Conservation (phyloP, 2,113 vertebrate species). For the Pungitius pungitius region DNA sequence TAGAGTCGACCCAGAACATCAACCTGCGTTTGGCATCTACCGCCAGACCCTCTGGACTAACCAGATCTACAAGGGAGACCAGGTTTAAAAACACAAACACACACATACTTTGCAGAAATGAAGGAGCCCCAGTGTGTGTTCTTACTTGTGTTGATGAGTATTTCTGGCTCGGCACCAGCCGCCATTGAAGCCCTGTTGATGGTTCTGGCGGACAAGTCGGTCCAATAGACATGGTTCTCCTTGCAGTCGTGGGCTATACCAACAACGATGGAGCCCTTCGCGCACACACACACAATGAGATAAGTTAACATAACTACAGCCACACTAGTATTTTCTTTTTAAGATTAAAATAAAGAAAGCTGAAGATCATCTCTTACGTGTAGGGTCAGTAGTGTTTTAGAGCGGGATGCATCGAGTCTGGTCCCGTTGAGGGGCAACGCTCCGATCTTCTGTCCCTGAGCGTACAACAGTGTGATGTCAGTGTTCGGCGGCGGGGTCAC, state of each 20-base stretch:
- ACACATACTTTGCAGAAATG: neutral
- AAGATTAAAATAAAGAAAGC: neutral
- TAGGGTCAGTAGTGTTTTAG: conserved; percentile 88
- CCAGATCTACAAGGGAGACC: conserved; percentile 81
- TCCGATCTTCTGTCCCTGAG: conserved; percentile 95
- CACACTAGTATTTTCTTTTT: neutral
- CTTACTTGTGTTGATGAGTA: conserved; percentile 86
- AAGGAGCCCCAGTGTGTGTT: neutral
- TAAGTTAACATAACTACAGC: neutral
- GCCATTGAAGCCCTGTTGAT: conserved; percentile 88
- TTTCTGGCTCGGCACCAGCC: conserved; percentile 89
- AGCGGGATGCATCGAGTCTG: conserved; percentile 81
- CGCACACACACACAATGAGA: conserved; percentile 7
- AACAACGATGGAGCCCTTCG: conserved; percentile 95
- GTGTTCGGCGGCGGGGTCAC: conserved; percentile 81
- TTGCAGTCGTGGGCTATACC: conserved; percentile 93
- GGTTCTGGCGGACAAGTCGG: conserved; percentile 89
- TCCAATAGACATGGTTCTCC: conserved; percentile 93
- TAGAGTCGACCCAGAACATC: conserved; percentile 96
- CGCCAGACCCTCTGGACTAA: conserved; percentile 93
- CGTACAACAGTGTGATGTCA: conserved; percentile 90
- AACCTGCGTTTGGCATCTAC: conserved; percentile 86
- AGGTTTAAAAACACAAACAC: neutral
- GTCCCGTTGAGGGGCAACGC: conserved; percentile 91
- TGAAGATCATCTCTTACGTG: conserved; percentile 81